Evolutionary conservation across 2,113 vertebrate genomes (phyloP).

Genomic region (Pithys albifrons): DNA sequence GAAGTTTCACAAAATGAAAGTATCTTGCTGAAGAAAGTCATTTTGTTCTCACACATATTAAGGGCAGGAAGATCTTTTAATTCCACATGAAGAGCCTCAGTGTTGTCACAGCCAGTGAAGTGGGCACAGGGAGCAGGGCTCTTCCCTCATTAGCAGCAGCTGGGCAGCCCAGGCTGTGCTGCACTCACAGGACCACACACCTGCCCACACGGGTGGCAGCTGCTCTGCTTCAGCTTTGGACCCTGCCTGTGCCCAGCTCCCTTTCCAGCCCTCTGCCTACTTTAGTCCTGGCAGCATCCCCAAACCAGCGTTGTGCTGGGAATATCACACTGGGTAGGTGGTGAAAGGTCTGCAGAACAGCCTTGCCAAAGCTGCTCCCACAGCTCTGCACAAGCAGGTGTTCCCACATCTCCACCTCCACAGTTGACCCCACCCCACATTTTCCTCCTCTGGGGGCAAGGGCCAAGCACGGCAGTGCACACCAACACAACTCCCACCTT

Average conservation of each 20-base stretch:
- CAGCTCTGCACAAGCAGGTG: background rate
- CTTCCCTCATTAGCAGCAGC: background rate
- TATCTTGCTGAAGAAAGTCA: background rate
- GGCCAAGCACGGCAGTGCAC: rapidly evolving
- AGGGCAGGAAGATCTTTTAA: conserved; percentile 29
- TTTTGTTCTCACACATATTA: background rate
- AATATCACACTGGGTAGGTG: rapidly evolving
- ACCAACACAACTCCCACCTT: background rate
- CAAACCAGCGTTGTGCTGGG: background rate
- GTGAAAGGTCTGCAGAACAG: background rate
- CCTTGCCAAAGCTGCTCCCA: background rate
- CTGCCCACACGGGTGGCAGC: background rate
- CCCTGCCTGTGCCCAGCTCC: background rate
- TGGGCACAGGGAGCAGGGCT: background rate
- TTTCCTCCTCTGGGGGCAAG: background rate
- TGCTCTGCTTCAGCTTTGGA: background rate
- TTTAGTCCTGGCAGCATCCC: background rate
- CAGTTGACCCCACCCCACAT: rapidly evolving
- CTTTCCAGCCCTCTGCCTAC: background rate
- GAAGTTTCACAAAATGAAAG: conserved; percentile 38
- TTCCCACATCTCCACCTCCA: background rate
- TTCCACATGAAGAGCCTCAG: background rate
- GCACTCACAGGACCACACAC: background rate
- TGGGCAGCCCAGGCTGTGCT: background rate
- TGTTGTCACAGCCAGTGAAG: background rate